phyloP scores from a whole-genome alignment of 2,797 vertebrate species.

The Hydrophis major region DNA sequence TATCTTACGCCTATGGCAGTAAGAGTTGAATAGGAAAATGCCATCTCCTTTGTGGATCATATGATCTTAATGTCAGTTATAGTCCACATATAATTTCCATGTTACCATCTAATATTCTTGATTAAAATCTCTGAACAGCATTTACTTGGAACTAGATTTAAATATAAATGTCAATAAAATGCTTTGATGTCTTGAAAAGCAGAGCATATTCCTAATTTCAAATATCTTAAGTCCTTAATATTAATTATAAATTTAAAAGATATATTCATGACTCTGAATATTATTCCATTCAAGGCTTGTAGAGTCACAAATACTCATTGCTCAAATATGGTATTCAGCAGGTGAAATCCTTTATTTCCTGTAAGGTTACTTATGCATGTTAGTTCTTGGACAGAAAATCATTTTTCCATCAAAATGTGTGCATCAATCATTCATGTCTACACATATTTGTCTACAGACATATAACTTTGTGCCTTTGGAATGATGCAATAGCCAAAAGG shows the following conservation, averaged over 20 bases:
- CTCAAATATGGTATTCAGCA: not conserved
- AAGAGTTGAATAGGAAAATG: constrained; percentile 20
- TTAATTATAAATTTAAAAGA: not conserved
- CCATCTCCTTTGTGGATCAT: constrained; percentile 18
- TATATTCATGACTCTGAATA: not conserved
- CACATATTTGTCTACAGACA: too few species aligned
- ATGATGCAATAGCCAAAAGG: too few species aligned
- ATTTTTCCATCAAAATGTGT: too few species aligned
- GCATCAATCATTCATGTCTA: too few species aligned
- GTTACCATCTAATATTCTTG: constrained; percentile 3
- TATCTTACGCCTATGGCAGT: constrained; percentile 14
- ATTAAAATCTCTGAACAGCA: constrained; percentile 39
- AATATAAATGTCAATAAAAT: not conserved
- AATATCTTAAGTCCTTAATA: not conserved
- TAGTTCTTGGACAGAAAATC: not conserved
- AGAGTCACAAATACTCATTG: not conserved
- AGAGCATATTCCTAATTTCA: constrained; percentile 27
- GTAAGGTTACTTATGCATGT: not conserved
- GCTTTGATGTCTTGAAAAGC: constrained; percentile 44
- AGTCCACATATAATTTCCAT: constrained; percentile 40
- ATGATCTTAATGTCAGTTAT: constrained; percentile 46
- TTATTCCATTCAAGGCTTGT: not conserved
- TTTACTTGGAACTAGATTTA: constrained; percentile 30
- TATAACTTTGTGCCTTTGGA: too few species aligned
- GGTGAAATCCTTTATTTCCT: not conserved